Percentiles rank a stretch among this genome's conserved stretches.
These are phyloP conservation scores for Andrena bicolor DNA, from an alignment of 2,888 invertebrate species.

Conservation along the genomic window DNA sequence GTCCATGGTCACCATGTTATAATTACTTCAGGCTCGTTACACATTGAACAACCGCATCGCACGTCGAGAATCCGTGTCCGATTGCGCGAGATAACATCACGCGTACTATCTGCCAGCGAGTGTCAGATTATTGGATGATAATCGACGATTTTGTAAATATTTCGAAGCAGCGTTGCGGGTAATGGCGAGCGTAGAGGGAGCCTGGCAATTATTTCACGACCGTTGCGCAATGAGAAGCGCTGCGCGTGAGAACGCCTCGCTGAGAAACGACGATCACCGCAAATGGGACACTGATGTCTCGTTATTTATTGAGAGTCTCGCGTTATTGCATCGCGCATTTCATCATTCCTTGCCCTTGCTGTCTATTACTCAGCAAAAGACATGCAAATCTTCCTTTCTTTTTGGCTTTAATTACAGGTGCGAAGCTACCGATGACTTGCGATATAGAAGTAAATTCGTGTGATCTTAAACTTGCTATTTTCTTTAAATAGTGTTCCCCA, in stretches of 20 bases:
- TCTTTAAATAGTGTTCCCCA: too few relatives aligned
- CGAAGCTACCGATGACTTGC: too few relatives aligned
- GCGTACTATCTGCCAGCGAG: background rate
- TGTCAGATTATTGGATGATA: background rate
- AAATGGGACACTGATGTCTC: slow-evolving; percentile 25
- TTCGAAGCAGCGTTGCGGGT: background rate
- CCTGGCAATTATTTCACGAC: slow-evolving; percentile 20
- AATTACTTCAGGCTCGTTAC: slow-evolving; percentile 41
- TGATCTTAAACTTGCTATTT: too few relatives aligned
- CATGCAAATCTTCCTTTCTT: background rate
- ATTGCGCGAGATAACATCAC: slow-evolving; percentile 6
- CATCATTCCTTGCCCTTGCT: background rate
- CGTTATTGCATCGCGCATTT: slow-evolving; percentile 17
- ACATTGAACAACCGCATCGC: background rate
- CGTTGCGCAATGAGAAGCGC: slow-evolving; percentile 32
- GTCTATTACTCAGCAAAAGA: background rate
- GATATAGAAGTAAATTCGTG: too few relatives aligned
- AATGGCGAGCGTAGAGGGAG: background rate
- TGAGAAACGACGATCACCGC: background rate
- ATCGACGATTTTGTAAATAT: background rate
- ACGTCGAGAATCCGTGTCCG: slow-evolving; percentile 8
- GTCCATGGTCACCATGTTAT: slow-evolving; percentile 57
- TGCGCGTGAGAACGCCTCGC: slow-evolving; percentile 24
- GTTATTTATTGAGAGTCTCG: slow-evolving; percentile 20
- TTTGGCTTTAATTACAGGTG: background rate